These are phyloP conservation scores for Cenopis cana DNA, from an alignment of 2,888 invertebrate species.

Conservation along the genomic window DNA sequence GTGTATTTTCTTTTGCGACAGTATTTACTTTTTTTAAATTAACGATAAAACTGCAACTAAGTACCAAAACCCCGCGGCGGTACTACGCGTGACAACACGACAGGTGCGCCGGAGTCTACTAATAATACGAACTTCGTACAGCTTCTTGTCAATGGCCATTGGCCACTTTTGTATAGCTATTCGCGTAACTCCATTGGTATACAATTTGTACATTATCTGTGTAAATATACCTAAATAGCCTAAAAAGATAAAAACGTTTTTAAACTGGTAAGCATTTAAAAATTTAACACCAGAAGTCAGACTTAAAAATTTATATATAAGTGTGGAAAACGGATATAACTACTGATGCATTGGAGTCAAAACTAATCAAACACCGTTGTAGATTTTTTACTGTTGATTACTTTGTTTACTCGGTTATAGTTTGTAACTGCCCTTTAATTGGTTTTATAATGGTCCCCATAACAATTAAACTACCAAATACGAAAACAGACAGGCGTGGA, in stretches of 20 bases:
- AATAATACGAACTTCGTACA: constrained; percentile 48
- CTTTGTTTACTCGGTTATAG: neutral
- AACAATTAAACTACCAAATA: constrained; percentile 32
- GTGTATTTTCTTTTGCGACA: no score
- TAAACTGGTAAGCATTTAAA: no score
- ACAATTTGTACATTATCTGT: neutral
- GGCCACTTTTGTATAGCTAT: constrained; percentile 26
- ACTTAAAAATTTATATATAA: no score
- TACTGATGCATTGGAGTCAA: neutral
- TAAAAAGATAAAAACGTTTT: no score
- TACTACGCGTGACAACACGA: constrained; percentile 57
- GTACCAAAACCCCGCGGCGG: constrained; percentile 54
- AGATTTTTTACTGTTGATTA: neutral
- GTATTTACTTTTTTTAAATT: no score
- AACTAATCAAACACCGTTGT: neutral
- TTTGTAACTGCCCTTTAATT: constrained; percentile 25
- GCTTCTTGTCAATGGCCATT: constrained; percentile 50
- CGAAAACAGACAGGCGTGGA: constrained; percentile 22
- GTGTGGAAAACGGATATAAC: neutral
- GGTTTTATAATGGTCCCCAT: constrained; percentile 18
- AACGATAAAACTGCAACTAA: constrained; percentile 43
- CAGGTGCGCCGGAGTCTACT: constrained; percentile 61
- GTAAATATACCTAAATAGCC: neutral
- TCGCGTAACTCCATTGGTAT: constrained; percentile 4
- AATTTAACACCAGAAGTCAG: no score